These are phyloP conservation scores for Laothoe populi DNA, from an alignment of 2,888 invertebrate genomes.

Conservation along the genomic window DNA sequence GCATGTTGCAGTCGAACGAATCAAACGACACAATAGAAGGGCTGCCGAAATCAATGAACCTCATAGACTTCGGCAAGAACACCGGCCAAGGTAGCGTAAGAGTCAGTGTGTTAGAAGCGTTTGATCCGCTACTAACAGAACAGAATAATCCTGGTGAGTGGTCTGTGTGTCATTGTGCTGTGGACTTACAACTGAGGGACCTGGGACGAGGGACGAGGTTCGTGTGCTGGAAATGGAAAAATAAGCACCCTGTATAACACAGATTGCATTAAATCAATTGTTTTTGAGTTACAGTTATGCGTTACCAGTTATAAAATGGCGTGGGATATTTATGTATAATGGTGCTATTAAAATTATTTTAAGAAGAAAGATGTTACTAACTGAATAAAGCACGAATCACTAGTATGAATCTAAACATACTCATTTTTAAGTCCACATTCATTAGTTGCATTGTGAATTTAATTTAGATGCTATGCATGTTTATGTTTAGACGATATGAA, in stretches of 20 bases:
- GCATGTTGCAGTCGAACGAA: conserved; percentile 69
- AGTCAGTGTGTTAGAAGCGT: conserved; percentile 92
- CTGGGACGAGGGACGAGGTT: conserved; percentile 22
- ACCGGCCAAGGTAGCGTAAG: conserved; percentile 78
- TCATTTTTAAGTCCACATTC: conserved; percentile 37
- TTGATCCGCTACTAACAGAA: conserved; percentile 92
- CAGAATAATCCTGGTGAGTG: conserved; percentile 84
- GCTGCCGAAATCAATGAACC: conserved; percentile 70
- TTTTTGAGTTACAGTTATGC: not conserved
- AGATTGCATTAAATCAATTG: not conserved
- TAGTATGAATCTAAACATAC: conserved; percentile 8
- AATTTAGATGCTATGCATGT: conserved; percentile 9
- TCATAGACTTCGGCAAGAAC: conserved; percentile 76
- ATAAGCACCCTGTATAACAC: too few relatives aligned
- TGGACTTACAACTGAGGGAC: conserved; percentile 36
- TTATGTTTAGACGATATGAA: conserved; percentile 1
- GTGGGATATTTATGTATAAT: not conserved
- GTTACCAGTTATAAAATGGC: not conserved
- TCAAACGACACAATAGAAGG: conserved; percentile 68
- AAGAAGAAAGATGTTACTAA: not conserved
- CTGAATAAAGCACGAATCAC: conserved; percentile 10
- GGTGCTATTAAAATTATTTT: too few relatives aligned
- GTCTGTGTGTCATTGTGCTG: conserved; percentile 57
- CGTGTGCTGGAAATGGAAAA: conserved; percentile 3
- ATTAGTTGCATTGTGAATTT: conserved; percentile 29